Base-by-base conservation (phyloP, 2,888 invertebrate genomes). In the Cylindroiulus punctatus region DNA sequence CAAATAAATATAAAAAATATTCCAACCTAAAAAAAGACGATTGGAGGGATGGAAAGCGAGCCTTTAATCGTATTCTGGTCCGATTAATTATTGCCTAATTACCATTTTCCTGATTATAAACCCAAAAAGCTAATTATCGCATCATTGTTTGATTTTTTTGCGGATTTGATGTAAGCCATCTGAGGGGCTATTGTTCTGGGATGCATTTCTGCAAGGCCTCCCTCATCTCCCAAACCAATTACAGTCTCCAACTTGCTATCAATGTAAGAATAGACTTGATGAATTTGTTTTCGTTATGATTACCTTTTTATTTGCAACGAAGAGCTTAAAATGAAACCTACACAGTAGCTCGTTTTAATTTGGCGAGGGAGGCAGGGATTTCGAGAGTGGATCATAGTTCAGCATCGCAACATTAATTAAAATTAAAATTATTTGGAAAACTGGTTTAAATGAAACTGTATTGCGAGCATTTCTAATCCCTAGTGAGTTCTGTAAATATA, bases 1-100 rank as follows among this genome's bases (percentile, higher is more conserved):
- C 76, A 76, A 30, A 26, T 30, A 76, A 30, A 76, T 4, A 30
- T 76, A 30, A 30, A 76, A 65, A 65, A 76, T 26, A 76, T 30
- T 30, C 22, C 12, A 10, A 26, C 26, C 26, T 26, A 30, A 76
- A 76, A 76, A 76, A 14, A 12, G 8, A 5, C 30, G 76, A 76
- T 76, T 14, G 76, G 76, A 4, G 30, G 30, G 12, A 76, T 76
- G 57, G 30, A 30, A 14, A 76, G 26, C 0, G 26, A 76, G 30
- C 76, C 30, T 76, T 76, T 30, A 76, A 76, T 76, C 76, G 22
- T 30, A 76, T 76, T 76, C 26, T 26, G 76, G 76, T 26, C 76
- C 26, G 30, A 76, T 76, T 76, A 76, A 76, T 76, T 76, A 30
- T 76, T 26, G 76, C 76, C 30, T 76, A 76, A 76, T 76, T 30